These are phyloP conservation scores for Ethmia dodecea DNA, from an alignment of 2,888 invertebrate species.

Conservation along the genomic window DNA sequence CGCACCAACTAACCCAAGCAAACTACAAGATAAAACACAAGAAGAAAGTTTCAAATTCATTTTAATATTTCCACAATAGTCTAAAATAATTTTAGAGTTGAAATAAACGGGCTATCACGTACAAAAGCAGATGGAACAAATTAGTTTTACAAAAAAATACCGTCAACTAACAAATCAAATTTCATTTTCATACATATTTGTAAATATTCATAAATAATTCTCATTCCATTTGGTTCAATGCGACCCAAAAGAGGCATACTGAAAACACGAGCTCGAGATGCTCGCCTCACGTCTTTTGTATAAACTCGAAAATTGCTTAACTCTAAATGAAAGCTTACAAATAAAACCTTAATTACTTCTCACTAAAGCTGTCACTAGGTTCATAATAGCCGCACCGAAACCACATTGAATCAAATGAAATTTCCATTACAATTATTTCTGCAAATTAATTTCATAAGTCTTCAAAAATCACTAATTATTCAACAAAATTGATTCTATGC, in stretches of 20 bases:
- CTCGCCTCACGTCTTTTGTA: neutral
- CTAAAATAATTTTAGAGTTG: conserved; percentile 61
- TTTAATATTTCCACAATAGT: conserved; percentile 74
- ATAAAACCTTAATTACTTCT: conserved; percentile 49
- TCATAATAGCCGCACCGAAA: conserved; percentile 10
- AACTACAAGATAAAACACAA: conserved; percentile 59
- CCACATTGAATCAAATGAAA: conserved; percentile 15
- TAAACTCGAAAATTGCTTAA: conserved; percentile 33
- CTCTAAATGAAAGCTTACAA: conserved; percentile 51
- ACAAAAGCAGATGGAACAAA: conserved; percentile 36
- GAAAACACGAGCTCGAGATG: neutral
- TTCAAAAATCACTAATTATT: conserved; percentile 36
- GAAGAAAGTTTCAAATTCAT: conserved; percentile 72
- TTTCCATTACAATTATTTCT: conserved; percentile 4
- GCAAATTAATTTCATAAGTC: conserved; percentile 29
- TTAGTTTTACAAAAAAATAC: conserved; percentile 14
- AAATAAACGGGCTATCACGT: conserved; percentile 51
- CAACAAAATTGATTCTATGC: conserved; percentile 63
- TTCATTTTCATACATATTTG: conserved; percentile 15
- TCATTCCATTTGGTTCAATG: conserved; percentile 10
- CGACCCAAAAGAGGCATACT: neutral
- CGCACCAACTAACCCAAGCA: conserved; percentile 27
- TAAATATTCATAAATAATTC: conserved; percentile 6
- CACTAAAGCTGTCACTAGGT: conserved; percentile 54
- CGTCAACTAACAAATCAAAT: conserved; percentile 17